These are phyloP conservation scores for Drosophila santomea DNA, from an alignment of 1,140 invertebrate species.

Conservation along the genomic window DNA sequence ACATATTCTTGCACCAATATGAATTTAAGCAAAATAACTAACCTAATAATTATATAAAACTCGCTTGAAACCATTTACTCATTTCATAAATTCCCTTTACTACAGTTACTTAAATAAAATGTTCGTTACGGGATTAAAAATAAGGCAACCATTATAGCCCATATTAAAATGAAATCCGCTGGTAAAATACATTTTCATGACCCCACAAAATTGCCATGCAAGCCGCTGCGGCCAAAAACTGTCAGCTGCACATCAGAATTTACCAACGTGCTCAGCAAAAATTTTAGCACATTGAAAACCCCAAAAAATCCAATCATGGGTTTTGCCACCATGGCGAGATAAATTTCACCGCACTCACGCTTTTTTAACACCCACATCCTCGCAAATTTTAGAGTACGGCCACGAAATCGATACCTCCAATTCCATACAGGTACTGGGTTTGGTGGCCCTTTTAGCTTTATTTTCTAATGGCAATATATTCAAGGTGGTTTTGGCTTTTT, in stretches of 20 bases:
- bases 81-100: not conserved
- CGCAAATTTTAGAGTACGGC: constrained; percentile 31
- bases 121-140: constrained; percentile 16
- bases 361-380: constrained; percentile 15
- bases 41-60: no score
- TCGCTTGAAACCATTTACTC: not conserved
- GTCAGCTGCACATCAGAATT: constrained; percentile 51
- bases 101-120: not conserved
- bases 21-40: no score
- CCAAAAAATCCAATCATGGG: constrained; percentile 72
- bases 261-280: constrained; percentile 20
- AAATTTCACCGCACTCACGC: constrained; percentile 56
- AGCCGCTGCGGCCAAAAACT: constrained; percentile 49
- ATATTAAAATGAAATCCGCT: constrained; percentile 44
- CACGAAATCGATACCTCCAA: constrained; percentile 66
- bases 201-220: constrained; percentile 21
- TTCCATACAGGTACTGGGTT: constrained; percentile 16
- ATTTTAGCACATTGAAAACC: constrained; percentile 36
- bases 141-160: constrained; percentile 7
- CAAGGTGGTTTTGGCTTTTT: constrained; percentile 4
- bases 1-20: no score
- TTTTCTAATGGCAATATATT: constrained; percentile 13
- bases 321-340: constrained; percentile 57
- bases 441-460: constrained; percentile 7
- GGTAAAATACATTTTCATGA: constrained; percentile 23